A percentile compares a stretch with the other conserved stretches of the same genome.
phyloP scores from a whole-genome alignment of 2,113 vertebrate genomes.

The Phoxinus phoxinus region DNA sequence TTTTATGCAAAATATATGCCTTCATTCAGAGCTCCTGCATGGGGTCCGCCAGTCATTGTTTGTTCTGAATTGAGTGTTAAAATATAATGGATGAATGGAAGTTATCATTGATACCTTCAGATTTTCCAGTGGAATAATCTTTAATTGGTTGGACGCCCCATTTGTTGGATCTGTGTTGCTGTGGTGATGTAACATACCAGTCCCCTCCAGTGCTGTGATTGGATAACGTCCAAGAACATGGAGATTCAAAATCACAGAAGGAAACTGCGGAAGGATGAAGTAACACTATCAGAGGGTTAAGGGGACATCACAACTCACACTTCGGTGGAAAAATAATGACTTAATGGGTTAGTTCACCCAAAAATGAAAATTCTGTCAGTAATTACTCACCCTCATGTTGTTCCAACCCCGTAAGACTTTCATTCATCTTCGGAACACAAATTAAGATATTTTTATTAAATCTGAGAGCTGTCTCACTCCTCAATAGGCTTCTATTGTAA shows the following conservation, averaged over 20 bases:
- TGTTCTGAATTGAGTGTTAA: neutral
- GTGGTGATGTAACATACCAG: constrained; percentile 72
- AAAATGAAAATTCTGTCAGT: no score
- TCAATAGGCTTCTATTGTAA: no score
- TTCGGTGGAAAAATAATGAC: neutral
- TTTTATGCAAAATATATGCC: neutral
- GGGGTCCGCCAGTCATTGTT: neutral
- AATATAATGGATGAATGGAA: neutral
- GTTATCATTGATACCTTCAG: constrained; percentile 67
- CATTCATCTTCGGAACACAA: no score
- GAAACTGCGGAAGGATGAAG: constrained; percentile 60
- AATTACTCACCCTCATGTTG: no score
- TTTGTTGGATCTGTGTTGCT: constrained; percentile 50
- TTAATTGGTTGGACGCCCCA: constrained; percentile 56
- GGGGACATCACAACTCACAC: neutral
- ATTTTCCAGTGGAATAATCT: constrained; percentile 71
- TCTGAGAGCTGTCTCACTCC: no score
- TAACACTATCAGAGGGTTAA: neutral
- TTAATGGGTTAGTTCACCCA: no score
- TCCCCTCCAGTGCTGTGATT: constrained; percentile 70
- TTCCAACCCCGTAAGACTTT: no score
- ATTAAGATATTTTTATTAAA: no score
- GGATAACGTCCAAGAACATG: constrained; percentile 75
- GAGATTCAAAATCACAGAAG: constrained; percentile 78
- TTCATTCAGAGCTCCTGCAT: no score